Evolutionary conservation across 1,140 invertebrate genomes (phyloP).

Genomic region (Hesperophylax magnus): DNA sequence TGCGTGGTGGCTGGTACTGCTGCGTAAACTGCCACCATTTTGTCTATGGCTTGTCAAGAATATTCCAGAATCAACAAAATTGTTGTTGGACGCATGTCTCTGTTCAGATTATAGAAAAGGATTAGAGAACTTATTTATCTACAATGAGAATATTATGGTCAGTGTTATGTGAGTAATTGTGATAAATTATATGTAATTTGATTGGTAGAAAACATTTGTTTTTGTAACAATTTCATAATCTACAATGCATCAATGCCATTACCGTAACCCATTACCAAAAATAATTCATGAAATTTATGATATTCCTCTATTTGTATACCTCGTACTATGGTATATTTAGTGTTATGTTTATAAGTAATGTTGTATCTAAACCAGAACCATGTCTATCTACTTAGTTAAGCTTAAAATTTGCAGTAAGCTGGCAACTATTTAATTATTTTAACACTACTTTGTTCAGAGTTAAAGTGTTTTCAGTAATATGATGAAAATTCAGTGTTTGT

Average conservation of each 20-base stretch:
- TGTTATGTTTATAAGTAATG: background rate
- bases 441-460: background rate
- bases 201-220: background rate
- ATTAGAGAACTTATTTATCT: background rate
- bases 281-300: background rate
- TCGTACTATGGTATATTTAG: background rate
- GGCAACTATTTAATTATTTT: background rate
- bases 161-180: background rate
- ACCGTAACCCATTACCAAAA: conserved; percentile 2
- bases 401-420: conserved; percentile 4
- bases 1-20: conserved; percentile 48
- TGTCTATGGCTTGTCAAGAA: conserved; percentile 64
- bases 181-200: background rate
- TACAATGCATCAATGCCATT: conserved; percentile 1
- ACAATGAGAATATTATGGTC: background rate
- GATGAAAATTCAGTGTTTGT: conserved; percentile 25
- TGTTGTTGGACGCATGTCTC: conserved; percentile 73
- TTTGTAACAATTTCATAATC: background rate
- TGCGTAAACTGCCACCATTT: conserved; percentile 53
- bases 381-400: background rate
- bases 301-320: background rate
- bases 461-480: conserved; percentile 11
- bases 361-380: conserved; percentile 4
- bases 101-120: conserved; percentile 58
- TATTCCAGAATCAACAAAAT: conserved; percentile 65